Evolutionary conservation across 2,888 invertebrate species (phyloP).

Genomic region (Epiblema foenella): DNA sequence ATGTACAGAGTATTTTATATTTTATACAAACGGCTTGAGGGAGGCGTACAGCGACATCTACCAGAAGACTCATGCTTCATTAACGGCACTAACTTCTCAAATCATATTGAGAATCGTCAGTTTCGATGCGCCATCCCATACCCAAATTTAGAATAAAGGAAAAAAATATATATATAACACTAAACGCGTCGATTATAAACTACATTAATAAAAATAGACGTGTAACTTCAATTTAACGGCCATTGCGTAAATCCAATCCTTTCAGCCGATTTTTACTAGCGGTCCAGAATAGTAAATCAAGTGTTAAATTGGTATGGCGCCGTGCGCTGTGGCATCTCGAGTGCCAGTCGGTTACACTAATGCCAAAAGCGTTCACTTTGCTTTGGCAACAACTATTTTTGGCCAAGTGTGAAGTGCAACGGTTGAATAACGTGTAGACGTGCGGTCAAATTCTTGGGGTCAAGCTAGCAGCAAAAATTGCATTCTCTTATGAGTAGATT

Average conservation of each 20-base stretch:
- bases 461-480: background rate
- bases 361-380: constrained; percentile 16
- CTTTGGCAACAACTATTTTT: constrained; percentile 12
- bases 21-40: too few relatives aligned
- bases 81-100: too few relatives aligned
- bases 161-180: too few relatives aligned
- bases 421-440: background rate
- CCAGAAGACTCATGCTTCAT: too few relatives aligned
- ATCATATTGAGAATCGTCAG: too few relatives aligned
- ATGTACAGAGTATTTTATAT: too few relatives aligned
- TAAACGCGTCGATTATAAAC: too few relatives aligned
- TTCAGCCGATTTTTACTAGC: constrained; percentile 25
- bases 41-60: too few relatives aligned
- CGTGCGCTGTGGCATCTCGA: constrained; percentile 11
- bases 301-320: constrained; percentile 23
- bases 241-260: constrained; percentile 20
- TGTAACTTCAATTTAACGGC: background rate
- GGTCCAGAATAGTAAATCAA: constrained; percentile 21
- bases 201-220: too few relatives aligned
- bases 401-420: background rate
- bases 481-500: too few relatives aligned
- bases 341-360: constrained; percentile 2
- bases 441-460: background rate
- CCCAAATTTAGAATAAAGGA: too few relatives aligned
- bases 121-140: too few relatives aligned